Percentiles rank a stretch among this genome's conserved stretches.
These are phyloP conservation scores for Panagrolaimus sp. DNA, from an alignment of 1,140 invertebrate genomes.

Conservation along the genomic window DNA sequence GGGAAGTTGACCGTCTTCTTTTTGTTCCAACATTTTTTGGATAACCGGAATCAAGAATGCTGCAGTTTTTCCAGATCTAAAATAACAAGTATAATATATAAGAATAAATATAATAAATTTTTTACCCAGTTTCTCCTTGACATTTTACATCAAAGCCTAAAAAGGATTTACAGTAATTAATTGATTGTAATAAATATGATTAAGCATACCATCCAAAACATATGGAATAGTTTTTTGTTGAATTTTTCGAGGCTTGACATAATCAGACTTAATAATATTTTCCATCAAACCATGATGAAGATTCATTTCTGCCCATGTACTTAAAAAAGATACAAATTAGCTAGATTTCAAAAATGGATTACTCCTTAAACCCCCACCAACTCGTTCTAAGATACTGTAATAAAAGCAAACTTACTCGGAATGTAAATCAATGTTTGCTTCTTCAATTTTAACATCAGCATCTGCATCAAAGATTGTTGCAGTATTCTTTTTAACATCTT, in stretches of 20 bases:
- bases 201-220: background rate
- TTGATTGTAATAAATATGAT: no score
- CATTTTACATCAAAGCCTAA: background rate
- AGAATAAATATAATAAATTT: no score
- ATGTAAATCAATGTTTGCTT: background rate
- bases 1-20: constrained; percentile 52
- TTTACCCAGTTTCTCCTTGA: constrained; percentile 67
- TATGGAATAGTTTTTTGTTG: constrained; percentile 3
- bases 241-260: constrained; percentile 11
- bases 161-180: no score
- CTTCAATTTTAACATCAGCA: background rate
- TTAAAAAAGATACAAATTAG: no score
- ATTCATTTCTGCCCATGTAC: background rate
- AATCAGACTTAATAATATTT: background rate
- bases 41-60: constrained; percentile 74
- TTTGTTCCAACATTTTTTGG: background rate
- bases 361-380: no score
- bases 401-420: constrained; percentile 14
- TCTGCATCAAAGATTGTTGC: background rate
- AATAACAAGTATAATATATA: no score
- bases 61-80: constrained; percentile 77
- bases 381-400: no score
- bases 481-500: background rate
- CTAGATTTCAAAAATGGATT: no score
- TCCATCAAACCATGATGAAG: background rate